phyloP scores from a whole-genome alignment of 2,113 vertebrate genomes.

The Hyperoodon ampullatus region DNA sequence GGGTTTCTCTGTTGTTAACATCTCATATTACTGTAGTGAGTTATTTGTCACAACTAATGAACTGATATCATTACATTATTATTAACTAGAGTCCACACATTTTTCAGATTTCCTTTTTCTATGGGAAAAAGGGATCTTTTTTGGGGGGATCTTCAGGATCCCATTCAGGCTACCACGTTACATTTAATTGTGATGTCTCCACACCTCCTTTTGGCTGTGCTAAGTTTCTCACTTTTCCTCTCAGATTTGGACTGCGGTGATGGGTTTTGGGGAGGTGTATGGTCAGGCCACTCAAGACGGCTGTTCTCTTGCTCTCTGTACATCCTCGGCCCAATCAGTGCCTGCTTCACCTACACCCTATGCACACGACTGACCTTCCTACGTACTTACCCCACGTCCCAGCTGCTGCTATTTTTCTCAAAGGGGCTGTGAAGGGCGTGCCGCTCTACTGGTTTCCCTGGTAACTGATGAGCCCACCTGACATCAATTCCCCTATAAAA shows the following conservation, averaged over 20 bases:
- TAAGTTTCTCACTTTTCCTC: neutral
- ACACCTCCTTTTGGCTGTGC: neutral
- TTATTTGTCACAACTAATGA: neutral
- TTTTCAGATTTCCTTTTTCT: neutral
- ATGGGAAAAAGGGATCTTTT: neutral
- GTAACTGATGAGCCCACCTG: neutral
- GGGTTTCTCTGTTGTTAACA: neutral
- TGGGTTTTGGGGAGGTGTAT: neutral
- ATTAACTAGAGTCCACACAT: neutral
- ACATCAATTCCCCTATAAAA: neutral
- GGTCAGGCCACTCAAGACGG: neutral
- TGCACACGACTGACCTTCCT: neutral
- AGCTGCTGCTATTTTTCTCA: neutral
- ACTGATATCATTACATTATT: neutral
- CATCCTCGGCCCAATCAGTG: neutral
- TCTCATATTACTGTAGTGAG: neutral
- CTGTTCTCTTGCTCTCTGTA: neutral
- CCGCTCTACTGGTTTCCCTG: neutral
- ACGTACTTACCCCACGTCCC: neutral
- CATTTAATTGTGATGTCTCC: neutral
- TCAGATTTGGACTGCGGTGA: neutral
- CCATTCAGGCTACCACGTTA: neutral
- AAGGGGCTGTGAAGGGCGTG: neutral
- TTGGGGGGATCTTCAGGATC: neutral
- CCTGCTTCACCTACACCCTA: neutral